phyloP scores from a whole-genome alignment of 2,888 invertebrate genomes.

The Plusia festucae region DNA sequence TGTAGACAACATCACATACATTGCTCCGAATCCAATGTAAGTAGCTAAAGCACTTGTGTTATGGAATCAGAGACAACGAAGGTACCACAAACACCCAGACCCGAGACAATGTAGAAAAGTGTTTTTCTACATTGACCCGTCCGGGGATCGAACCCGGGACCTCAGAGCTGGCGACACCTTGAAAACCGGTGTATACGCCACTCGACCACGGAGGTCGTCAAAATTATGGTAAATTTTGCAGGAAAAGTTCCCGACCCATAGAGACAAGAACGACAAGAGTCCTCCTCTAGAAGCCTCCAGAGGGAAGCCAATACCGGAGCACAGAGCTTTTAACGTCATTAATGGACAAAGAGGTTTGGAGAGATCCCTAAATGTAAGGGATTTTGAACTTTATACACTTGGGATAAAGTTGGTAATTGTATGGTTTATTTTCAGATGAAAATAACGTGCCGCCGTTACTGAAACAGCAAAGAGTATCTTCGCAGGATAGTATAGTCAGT shows the following conservation, averaged over 20 bases:
- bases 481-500: constrained; percentile 84
- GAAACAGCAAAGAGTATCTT: constrained; percentile 82
- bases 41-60: no score
- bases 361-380: not conserved
- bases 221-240: no score
- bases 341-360: constrained; percentile 58
- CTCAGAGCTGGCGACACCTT: no score
- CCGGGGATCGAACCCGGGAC: no score
- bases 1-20: no score
- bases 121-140: no score
- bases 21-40: no score
- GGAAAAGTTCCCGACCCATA: constrained; percentile 75
- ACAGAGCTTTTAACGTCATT: constrained; percentile 54
- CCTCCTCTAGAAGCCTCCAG: constrained; percentile 67
- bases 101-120: no score
- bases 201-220: no score
- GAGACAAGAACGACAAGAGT: constrained; percentile 65
- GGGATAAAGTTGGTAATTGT: not conserved
- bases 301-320: constrained; percentile 56
- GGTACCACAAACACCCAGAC: no score
- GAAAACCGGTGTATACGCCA: no score
- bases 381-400: not conserved
- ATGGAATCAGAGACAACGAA: no score
- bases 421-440: constrained; percentile 53
- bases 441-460: constrained; percentile 71